Base-by-base conservation (phyloP, 2,113 vertebrate genomes). In the Mionectes macconnelli region DNA sequence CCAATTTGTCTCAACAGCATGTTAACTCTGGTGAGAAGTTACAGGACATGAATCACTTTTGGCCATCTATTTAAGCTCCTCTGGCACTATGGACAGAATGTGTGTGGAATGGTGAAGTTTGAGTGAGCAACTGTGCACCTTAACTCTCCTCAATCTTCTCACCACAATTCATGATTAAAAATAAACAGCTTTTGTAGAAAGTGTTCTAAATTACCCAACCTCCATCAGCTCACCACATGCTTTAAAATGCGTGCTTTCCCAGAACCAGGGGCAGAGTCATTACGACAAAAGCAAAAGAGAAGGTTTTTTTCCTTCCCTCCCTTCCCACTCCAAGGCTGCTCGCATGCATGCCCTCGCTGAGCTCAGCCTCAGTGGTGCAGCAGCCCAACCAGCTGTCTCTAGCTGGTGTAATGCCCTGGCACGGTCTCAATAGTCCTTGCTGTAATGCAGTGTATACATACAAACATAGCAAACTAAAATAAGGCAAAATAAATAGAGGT, bases 401-500 rank as follows among this genome's bases (percentile, higher is more conserved):
- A 35, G 53, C 95, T 0, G 9, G 56, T 96, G 87, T 95, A 97
- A 97, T 97, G 94, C 96, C 93, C 95, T 94, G 95, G 95, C 92
- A 97, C 14, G 3, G 94, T 97, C 97, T 97, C 97, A 97, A 97
- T 93, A 97, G 97, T 97, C 97, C 81, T 96, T 93, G 94, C 94
- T 97, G 96, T 98, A 98, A 98, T 98, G 98, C 81, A 97, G 97
- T 96, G 98, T 98, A 98, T 98, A 98, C 98, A 98, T 98, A 98
- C 94, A 98, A 98, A 98, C 67, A 98, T 98, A 98, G 97, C 98
- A 98, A 98, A 98, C 98, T 98, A 98, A 98, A 97, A 98, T 98
- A 98, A 98, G 98, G 98, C 98, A 98, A 99, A 97, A 99, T 99
- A 99, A 99, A 99, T 99, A 98, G 98, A 98, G 98, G 97, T 98